Evolutionary conservation across 1,140 invertebrate species (phyloP), one percentile per base, ranked within the genome.

Genomic region (Aricia agestis): DNA sequence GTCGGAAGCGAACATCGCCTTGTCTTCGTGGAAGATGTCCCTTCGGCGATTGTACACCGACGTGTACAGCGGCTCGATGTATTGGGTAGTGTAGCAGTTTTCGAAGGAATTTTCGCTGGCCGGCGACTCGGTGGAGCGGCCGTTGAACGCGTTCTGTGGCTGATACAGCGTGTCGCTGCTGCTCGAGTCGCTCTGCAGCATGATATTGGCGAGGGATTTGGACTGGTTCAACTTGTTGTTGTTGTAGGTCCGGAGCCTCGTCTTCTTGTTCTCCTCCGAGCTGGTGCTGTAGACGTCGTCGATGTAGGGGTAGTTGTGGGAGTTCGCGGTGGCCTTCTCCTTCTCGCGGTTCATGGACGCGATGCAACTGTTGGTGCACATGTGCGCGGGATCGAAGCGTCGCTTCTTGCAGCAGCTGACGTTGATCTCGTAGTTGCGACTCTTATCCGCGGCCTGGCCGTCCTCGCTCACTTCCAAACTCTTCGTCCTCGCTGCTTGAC

Each of bases 401-500:
- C 89, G 78, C 74, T 89, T 88, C 18, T 85, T 83, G 66, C 91
- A 89, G 70, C 82, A 82, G 73, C 85, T 87, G 0, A 85, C 75
- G 69, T 80, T 86, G 18, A 83, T 73, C 69, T 91, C 89, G 75
- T 89, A 87, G 71, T 85, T 89, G 57, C 85, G 86, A 65, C 74
- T 61, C 78, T 82, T 84, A n/a, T 89, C 87, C 15, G 70, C 42
- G 42, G 70, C 79, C 69, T 82, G 82, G 25, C 78, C 80, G n/a
- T 91, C 87, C 66, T 89, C 88, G 70, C 76, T 86, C 15, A 87
- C 87, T 74, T 92, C 91, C 72, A 92, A 85, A 77, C 91, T 92
- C 70, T 92, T 92, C n/a, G 91, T 92, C 81, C 91, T 89, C 76
- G 91, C 90, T 81, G 91, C 91, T 91, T 92, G 91, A 88, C 91